Conservation (phyloP, 2,888 invertebrate genomes). For the Hartigia nigra region DNA sequence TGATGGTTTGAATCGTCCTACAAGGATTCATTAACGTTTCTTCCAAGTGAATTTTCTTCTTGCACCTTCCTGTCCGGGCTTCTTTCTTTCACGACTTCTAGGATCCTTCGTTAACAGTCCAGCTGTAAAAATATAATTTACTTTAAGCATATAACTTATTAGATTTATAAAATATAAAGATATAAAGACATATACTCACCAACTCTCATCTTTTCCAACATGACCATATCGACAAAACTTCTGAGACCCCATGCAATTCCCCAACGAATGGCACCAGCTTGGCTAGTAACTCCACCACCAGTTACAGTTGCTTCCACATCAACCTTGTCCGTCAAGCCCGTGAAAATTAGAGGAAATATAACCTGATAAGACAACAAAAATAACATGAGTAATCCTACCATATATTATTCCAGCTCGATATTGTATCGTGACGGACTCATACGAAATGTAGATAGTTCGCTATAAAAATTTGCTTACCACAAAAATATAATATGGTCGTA, state of each 20-base stretch:
- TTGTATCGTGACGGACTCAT: not conserved
- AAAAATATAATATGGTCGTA: not conserved
- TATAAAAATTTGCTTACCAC: not conserved
- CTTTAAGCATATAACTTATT: not conserved
- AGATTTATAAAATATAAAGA: not conserved
- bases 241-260: slow-evolving; percentile 87
- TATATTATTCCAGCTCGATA: not conserved
- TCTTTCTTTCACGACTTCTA: slow-evolving; percentile 86
- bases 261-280: slow-evolving; percentile 90
- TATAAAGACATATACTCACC: slow-evolving; percentile 75
- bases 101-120: slow-evolving; percentile 87
- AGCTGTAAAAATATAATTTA: slow-evolving; percentile 69
- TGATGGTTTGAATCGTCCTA: not conserved
- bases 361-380: slow-evolving; percentile 68
- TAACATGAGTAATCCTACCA: not conserved
- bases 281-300: slow-evolving; percentile 81
- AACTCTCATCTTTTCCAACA: slow-evolving; percentile 86
- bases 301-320: slow-evolving; percentile 84
- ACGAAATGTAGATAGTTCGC: not conserved
- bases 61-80: slow-evolving; percentile 91
- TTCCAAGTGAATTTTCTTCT: slow-evolving; percentile 94
- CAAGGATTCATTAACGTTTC: slow-evolving; percentile 74
- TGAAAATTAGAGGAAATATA: slow-evolving; percentile 86
- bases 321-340: slow-evolving; percentile 79
- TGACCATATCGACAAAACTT: slow-evolving; percentile 83